phyloP scores from a whole-genome alignment of 1,140 invertebrate species.

The Hypothenemus hampei region DNA sequence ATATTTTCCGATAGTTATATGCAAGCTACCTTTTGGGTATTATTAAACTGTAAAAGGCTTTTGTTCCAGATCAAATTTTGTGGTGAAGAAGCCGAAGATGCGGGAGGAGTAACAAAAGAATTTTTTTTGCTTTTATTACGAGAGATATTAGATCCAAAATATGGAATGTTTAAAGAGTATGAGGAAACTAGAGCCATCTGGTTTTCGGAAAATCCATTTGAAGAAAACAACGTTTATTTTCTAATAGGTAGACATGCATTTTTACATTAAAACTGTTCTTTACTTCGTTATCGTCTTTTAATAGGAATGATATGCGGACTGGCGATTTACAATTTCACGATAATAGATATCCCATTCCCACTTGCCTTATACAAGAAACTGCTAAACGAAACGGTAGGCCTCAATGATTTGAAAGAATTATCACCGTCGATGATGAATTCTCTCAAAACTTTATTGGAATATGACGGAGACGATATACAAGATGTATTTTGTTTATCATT shows the following conservation, averaged over 20 bases:
- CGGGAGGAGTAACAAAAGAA: conserved; percentile 93
- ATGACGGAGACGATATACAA: conserved; percentile 74
- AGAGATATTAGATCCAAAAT: conserved; percentile 93
- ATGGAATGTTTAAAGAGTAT: conserved; percentile 94
- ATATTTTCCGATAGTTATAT: too few species aligned
- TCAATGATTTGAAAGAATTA: conserved; percentile 76
- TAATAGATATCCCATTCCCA: conserved; percentile 94
- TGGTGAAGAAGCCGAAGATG: conserved; percentile 94
- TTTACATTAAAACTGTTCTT: conserved; percentile 1
- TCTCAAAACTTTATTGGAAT: conserved; percentile 75
- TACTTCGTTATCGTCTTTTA: conserved; percentile 23
- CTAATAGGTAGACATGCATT: conserved; percentile 70
- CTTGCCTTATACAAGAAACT: conserved; percentile 94
- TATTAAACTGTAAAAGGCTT: too few species aligned
- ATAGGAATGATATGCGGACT: conserved; percentile 82
- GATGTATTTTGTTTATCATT: conserved; percentile 84
- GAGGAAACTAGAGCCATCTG: conserved; percentile 87
- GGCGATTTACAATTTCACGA: conserved; percentile 95
- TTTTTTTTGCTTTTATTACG: conserved; percentile 90
- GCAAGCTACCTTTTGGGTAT: too few species aligned
- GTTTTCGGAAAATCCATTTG: conserved; percentile 84
- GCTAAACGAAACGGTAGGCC: conserved; percentile 65
- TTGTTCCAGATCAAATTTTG: conserved; percentile 80
- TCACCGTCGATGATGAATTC: conserved; percentile 70
- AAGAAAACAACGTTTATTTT: conserved; percentile 80